Evolutionary conservation across 1,140 invertebrate species (phyloP).

Genomic region (Heliconius congener): DNA sequence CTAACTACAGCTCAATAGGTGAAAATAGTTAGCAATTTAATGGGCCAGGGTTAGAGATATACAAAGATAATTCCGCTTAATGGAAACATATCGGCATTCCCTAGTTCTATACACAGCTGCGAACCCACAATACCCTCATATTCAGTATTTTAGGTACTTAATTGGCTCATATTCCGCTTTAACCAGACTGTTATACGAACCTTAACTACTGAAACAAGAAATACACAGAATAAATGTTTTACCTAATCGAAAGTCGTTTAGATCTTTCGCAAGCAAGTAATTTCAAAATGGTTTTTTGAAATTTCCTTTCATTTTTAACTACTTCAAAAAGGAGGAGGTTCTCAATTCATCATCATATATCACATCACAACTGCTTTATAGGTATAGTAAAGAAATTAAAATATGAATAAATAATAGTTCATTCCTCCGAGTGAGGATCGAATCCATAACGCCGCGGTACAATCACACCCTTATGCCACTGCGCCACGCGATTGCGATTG

Average conservation of each 20-base stretch:
- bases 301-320: not conserved
- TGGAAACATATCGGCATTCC: not conserved
- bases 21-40: not conserved
- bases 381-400: too few species aligned
- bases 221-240: not conserved
- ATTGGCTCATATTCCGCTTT: not conserved
- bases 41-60: not conserved
- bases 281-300: not conserved
- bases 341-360: too few species aligned
- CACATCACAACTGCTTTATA: too few species aligned
- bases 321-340: too few species aligned
- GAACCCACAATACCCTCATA: not conserved
- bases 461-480: too few species aligned
- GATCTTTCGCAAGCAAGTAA: not conserved
- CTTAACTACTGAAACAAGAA: not conserved
- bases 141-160: constrained; percentile 5
- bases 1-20: not conserved
- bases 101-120: not conserved
- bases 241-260: not conserved
- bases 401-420: too few species aligned
- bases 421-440: too few species aligned
- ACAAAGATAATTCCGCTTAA: not conserved
- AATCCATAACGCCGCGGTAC: too few species aligned
- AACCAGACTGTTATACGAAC: not conserved
- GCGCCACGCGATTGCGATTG: too few species aligned